Evolutionary conservation across 1,140 invertebrate genomes (phyloP).

Genomic region (Tetramorium simillimum): DNA sequence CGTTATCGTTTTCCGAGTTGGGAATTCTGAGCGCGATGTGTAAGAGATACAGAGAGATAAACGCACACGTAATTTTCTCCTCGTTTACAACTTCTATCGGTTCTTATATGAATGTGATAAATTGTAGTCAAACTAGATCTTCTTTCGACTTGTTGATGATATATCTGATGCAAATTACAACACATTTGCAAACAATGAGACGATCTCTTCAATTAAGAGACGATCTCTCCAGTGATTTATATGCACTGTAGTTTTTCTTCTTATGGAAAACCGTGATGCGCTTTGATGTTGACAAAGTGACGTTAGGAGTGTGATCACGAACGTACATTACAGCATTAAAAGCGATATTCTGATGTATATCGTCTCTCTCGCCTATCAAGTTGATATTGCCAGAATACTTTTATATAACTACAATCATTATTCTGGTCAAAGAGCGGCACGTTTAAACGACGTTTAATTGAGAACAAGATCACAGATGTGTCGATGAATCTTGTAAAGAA

Average conservation of each 20-base stretch:
- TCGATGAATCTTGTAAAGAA: conserved; percentile 26
- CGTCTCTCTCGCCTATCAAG: conserved; percentile 62
- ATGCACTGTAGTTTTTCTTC: conserved; percentile 51
- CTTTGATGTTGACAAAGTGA: conserved; percentile 48
- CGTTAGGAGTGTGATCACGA: conserved; percentile 41
- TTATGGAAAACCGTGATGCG: conserved; percentile 27
- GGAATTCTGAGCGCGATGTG: conserved; percentile 52
- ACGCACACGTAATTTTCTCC: conserved; percentile 67
- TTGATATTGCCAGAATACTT: conserved; percentile 46
- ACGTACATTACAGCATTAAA: conserved; percentile 16
- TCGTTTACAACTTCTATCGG: conserved; percentile 64
- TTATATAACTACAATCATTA: conserved; percentile 62
- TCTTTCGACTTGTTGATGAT: conserved; percentile 50
- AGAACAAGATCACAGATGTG: conserved; percentile 28
- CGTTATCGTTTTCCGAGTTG: conserved; percentile 46
- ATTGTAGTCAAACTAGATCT: conserved; percentile 64
- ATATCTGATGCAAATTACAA: conserved; percentile 46
- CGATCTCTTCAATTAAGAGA: conserved; percentile 44
- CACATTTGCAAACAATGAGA: conserved; percentile 40
- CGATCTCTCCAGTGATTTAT: conserved; percentile 40
- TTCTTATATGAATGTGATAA: conserved; percentile 60
- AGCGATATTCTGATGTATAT: conserved; percentile 46
- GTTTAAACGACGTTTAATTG: conserved; percentile 5
- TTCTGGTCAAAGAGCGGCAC: conserved; percentile 54
- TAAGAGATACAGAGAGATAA: conserved; percentile 55